Evolutionary conservation across 2,888 invertebrate genomes (phyloP).

Genomic region (Clusia tigrina): DNA sequence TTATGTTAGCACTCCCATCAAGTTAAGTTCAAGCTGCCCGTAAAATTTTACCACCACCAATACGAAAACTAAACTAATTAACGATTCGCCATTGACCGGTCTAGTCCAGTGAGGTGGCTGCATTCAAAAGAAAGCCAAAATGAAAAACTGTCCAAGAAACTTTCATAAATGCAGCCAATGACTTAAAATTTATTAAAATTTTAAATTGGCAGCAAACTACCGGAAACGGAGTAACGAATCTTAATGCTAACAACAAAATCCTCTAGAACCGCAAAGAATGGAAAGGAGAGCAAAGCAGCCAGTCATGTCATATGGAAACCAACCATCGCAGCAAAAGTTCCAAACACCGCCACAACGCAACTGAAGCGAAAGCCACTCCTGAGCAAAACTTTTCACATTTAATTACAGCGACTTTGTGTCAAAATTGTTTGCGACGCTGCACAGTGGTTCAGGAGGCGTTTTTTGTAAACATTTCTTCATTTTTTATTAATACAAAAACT

Average conservation of each 20-base stretch:
- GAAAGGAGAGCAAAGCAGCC: too few species aligned
- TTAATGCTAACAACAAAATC: too few species aligned
- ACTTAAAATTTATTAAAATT: too few species aligned
- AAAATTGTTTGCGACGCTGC: conserved; percentile 8
- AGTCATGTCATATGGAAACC: too few species aligned
- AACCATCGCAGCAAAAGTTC: too few species aligned
- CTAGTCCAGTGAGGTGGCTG: conserved; percentile 12
- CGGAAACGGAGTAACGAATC: too few species aligned
- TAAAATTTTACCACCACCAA: neutral
- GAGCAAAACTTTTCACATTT: conserved; percentile 24
- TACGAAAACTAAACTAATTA: conserved; percentile 24
- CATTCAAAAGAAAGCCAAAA: neutral
- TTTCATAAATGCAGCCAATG: too few species aligned
- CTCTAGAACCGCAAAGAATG: too few species aligned
- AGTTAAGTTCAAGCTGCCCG: neutral
- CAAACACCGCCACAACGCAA: too few species aligned
- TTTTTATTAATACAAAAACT: too few species aligned
- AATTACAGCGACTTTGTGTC: conserved; percentile 24
- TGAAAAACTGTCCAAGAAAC: conserved; percentile 7
- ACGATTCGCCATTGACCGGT: conserved; percentile 18
- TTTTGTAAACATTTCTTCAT: too few species aligned
- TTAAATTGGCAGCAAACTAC: too few species aligned
- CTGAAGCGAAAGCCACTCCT: neutral
- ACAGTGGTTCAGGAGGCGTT: neutral
- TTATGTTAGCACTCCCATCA: conserved; percentile 9